Evolutionary conservation across 2,113 vertebrate species (phyloP), one percentile per base, ranked within the genome.

Genomic region (Paracanthobrama guichenoti): DNA sequence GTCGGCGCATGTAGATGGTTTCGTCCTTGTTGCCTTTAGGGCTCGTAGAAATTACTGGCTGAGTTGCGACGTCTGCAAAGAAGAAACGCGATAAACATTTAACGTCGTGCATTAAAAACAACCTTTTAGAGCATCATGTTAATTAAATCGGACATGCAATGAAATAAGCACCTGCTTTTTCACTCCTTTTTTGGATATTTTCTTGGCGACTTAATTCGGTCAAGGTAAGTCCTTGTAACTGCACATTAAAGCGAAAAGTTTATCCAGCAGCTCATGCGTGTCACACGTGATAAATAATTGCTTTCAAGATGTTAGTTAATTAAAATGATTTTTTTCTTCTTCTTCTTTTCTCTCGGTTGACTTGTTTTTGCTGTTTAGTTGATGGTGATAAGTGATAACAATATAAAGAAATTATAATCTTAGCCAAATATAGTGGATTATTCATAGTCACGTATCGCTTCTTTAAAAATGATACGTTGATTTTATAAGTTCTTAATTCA

Each of bases 21-120:
- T 71, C 64, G 64, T 82, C 80, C 80, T 55, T 71, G 13, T 50
- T 81, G 60, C 20, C 48, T 82, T 53, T 10, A 69, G 64, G 28
- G 64, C 28, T 82, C 1, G 12, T 53, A 71, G 22, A 57, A 71
- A 42, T 55, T 1, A 55, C 7, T 55, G 31, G 3, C 67, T 50
- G 16, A 53, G 62, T n/a, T 39, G 55, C 55, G 24, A 20, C 24
- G 12, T n/a, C 26, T 55, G 10, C 78, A 31, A 28, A 48, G 59
- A 48, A 50, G 24, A 78, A 13, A 62, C 7, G 1, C 39, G 8
- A 42, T 26, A 24, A 66, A 48, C 24, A 7, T 59, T 64, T 80
- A 10, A 22, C 44, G 46, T 35, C 26, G 24, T 22, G 22, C 22
- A 24, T n/a, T 12, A 12, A 12, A 74, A 7, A 74, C n/a, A 18